Evolutionary conservation across 2,888 invertebrate species (phyloP).

Genomic region (Philereme transversata): DNA sequence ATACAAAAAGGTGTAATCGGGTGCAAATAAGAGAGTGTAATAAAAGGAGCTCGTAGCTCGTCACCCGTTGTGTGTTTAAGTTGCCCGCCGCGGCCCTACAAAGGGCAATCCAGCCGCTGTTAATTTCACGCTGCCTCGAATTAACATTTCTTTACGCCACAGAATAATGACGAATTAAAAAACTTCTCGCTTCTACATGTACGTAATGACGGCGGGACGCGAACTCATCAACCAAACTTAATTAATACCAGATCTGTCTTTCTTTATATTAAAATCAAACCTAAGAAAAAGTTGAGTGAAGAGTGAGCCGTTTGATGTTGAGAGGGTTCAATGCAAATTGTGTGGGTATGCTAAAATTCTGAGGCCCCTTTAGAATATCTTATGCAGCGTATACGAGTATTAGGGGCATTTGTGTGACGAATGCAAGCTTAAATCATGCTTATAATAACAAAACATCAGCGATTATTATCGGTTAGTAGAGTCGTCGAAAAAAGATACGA

Average conservation of each 20-base stretch:
- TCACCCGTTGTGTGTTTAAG: conserved; percentile 84
- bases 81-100: conserved; percentile 77
- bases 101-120: conserved; percentile 80
- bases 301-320: conserved; percentile 40
- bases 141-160: conserved; percentile 85
- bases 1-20: conserved; percentile 74
- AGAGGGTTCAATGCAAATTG: conserved; percentile 47
- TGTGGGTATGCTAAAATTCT: conserved; percentile 28
- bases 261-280: conserved; percentile 81
- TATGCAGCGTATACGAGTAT: conserved; percentile 6
- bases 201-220: conserved; percentile 74
- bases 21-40: conserved; percentile 79
- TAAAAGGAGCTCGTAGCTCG: conserved; percentile 73
- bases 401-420: conserved; percentile 18
- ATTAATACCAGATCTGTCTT: conserved; percentile 83
- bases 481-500: neutral
- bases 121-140: conserved; percentile 85
- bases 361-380: conserved; percentile 26
- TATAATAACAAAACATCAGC: neutral
- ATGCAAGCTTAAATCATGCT: conserved; percentile 10
- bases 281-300: conserved; percentile 50
- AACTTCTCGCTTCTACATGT: conserved; percentile 80
- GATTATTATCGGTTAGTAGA: neutral
- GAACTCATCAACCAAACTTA: conserved; percentile 80
- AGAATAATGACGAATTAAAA: conserved; percentile 84